Evolutionary conservation across 2,888 invertebrate species (phyloP).

Genomic region (Dioctria linearis): DNA sequence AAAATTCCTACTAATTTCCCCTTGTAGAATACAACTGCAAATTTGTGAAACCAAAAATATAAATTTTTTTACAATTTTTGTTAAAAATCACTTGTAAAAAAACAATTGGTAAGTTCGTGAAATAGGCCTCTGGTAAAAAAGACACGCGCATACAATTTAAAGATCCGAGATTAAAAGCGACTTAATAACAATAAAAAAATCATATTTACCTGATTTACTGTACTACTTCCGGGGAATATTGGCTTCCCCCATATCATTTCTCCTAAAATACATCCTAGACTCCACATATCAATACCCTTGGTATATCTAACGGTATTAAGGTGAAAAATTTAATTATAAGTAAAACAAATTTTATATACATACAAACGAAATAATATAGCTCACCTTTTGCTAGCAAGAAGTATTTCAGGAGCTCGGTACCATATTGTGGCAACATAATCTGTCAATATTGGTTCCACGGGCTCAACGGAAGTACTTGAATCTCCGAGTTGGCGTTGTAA

Average conservation of each 20-base stretch:
- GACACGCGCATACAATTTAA: no score
- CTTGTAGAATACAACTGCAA: no score
- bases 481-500: slow-evolving; percentile 76
- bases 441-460: slow-evolving; percentile 84
- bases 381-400: slow-evolving; percentile 93
- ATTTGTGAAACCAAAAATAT: no score
- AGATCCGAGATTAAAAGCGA: no score
- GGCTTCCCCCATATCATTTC: slow-evolving; percentile 96
- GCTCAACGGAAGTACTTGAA: slow-evolving; percentile 62
- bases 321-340: no score
- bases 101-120: no score
- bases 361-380: not conserved
- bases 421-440: slow-evolving; percentile 99
- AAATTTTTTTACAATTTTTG: no score
- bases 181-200: no score
- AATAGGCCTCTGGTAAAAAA: no score
- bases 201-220: slow-evolving; percentile 95
- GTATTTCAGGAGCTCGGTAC: slow-evolving; percentile 98
- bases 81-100: no score
- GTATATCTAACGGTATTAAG: no score
- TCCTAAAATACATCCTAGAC: slow-evolving; percentile 95
- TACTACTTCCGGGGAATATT: slow-evolving; percentile 95
- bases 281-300: slow-evolving; percentile 99
- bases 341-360: not conserved
- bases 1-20: no score